phyloP scores from a whole-genome alignment of 1,140 invertebrate genomes.

The Apis laboriosa region DNA sequence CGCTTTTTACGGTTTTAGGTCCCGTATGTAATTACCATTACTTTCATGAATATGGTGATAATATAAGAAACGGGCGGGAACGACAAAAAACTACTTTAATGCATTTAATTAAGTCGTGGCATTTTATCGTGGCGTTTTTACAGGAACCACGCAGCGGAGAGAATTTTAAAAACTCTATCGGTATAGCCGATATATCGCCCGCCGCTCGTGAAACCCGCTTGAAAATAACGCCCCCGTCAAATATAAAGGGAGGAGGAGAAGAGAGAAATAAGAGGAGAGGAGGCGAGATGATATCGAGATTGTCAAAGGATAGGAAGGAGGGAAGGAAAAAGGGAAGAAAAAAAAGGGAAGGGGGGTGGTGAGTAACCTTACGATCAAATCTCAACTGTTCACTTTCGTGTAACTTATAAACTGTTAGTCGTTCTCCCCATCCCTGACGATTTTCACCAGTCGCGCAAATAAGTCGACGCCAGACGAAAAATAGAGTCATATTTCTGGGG shows the following conservation, averaged over 20 bases:
- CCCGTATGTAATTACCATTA: slow-evolving; percentile 50
- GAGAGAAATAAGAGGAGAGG: not conserved
- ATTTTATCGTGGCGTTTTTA: slow-evolving; percentile 43
- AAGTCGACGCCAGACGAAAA: slow-evolving; percentile 64
- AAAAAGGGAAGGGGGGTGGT: not conserved
- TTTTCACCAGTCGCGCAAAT: slow-evolving; percentile 57
- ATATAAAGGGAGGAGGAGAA: not conserved
- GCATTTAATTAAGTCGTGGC: slow-evolving; percentile 47
- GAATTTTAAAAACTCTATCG: slow-evolving; percentile 37
- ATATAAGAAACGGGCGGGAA: slow-evolving; percentile 34
- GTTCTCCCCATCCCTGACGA: slow-evolving; percentile 11
- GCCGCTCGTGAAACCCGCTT: not conserved
- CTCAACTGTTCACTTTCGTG: slow-evolving; percentile 19
- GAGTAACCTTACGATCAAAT: slow-evolving; percentile 30
- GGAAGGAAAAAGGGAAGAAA: not conserved
- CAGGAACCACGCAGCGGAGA: slow-evolving; percentile 12
- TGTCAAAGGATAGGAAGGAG: not conserved
- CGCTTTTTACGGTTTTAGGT: slow-evolving; percentile 40
- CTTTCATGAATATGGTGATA: slow-evolving; percentile 52
- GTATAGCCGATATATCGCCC: slow-evolving; percentile 21
- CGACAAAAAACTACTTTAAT: slow-evolving; percentile 52
- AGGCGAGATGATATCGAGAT: not conserved
- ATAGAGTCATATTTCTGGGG: slow-evolving; percentile 69
- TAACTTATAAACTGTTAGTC: slow-evolving; percentile 45
- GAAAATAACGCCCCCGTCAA: slow-evolving; percentile 1